These are phyloP conservation scores for Brachypalpus laphriformis DNA, from an alignment of 2,888 invertebrate genomes.

Conservation along the genomic window DNA sequence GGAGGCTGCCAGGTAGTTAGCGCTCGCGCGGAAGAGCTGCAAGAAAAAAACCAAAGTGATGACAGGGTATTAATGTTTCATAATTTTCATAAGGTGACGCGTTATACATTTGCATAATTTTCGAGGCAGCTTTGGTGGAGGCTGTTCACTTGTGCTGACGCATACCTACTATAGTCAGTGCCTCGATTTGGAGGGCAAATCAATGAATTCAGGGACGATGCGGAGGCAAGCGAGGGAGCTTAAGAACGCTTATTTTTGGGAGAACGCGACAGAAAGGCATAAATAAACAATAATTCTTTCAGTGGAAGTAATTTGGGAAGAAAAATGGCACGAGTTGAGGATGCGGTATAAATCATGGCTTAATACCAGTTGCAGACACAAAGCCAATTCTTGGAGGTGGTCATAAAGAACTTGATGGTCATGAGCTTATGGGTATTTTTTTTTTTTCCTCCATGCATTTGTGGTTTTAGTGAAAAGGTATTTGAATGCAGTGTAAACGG, in stretches of 20 bases:
- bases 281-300: constrained; percentile 75
- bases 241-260: constrained; percentile 53
- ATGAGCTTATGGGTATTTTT: constrained; percentile 23
- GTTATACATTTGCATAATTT: constrained; percentile 73
- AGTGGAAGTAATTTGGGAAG: constrained; percentile 74
- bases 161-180: constrained; percentile 20
- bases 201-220: background rate
- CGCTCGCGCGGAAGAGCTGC: constrained; percentile 35
- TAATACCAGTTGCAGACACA: constrained; percentile 74
- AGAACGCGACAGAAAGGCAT: constrained; percentile 70
- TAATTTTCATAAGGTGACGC: constrained; percentile 73
- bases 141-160: constrained; percentile 55
- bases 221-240: constrained; percentile 5
- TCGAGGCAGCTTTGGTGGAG: background rate
- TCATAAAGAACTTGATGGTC: constrained; percentile 60
- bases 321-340: constrained; percentile 74
- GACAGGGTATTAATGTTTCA: constrained; percentile 74
- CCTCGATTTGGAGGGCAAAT: constrained; percentile 1
- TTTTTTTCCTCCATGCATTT: background rate
- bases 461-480: constrained; percentile 34
- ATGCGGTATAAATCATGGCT: constrained; percentile 70
- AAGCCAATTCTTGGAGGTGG: constrained; percentile 73
- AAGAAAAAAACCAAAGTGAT: constrained; percentile 60
- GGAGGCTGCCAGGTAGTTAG: constrained; percentile 62
- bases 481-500: constrained; percentile 34